A percentile compares a stretch with the other conserved stretches of the same genome.
These are phyloP conservation scores for Sebastes taczanowskii DNA, from an alignment of 2,797 vertebrate species.

Conservation along the genomic window DNA sequence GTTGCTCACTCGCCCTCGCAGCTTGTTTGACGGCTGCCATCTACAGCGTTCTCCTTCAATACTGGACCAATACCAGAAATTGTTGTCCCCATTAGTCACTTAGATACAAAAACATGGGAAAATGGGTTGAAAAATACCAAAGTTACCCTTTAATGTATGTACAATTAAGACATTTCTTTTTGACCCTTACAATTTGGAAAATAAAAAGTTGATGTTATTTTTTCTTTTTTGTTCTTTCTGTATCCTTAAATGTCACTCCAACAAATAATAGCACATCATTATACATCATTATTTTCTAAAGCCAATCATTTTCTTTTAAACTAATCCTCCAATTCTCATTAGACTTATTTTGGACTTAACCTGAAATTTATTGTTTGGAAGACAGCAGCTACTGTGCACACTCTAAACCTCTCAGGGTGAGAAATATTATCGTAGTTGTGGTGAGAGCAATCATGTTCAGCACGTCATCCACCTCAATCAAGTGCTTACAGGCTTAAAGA, in stretches of 20 bases:
- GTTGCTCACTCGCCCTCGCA: background rate
- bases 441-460: conserved; percentile 7
- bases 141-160: too few species aligned
- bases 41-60: too few species aligned
- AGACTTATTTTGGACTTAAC: conserved; percentile 20
- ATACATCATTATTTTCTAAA: background rate
- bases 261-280: background rate
- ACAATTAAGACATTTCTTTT: too few species aligned
- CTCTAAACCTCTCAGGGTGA: background rate
- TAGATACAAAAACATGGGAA: too few species aligned
- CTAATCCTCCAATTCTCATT: conserved; percentile 17
- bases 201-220: background rate
- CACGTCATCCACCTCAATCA: conserved; percentile 29
- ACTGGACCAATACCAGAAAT: too few species aligned
- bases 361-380: conserved; percentile 22
- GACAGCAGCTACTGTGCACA: background rate
- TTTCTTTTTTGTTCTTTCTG: background rate
- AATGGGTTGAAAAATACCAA: too few species aligned
- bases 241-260: background rate
- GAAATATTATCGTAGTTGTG: background rate
- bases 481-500: conserved; percentile 9
- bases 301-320: background rate
- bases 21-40: too few species aligned
- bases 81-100: too few species aligned
- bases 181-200: too few species aligned